Evolutionary conservation across 2,797 vertebrate genomes (phyloP), one percentile per base, ranked within the genome.

Genomic region (Alcedo quadribrachys): DNA sequence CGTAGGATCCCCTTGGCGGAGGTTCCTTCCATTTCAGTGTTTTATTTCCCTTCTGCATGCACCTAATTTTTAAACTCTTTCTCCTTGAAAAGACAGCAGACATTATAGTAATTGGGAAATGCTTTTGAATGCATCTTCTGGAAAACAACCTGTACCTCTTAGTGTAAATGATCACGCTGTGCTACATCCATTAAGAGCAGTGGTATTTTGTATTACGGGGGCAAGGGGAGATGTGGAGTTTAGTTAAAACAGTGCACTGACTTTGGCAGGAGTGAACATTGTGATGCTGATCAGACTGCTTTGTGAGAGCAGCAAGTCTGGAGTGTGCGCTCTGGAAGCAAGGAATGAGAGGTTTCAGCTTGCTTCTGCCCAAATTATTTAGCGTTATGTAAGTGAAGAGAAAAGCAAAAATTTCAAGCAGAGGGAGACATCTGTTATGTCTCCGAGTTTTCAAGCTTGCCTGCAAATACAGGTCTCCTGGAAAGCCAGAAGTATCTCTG

Each of bases 351-450:
- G 77, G 62, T 83, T 82, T 81, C 81, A 88, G 87, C 81, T 88
- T 21, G 58, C 69, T 92, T 75, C 88, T 78, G 83, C 88, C 88
- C 90, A 96, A 87, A 94, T 93, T 94, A 96, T 95, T 96, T 92
- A 95, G 77, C 83, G 81, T 93, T 93, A 92, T 94, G 91, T 88
- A 94, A 95, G 90, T 10, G 54, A 65, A 90, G 88, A 85, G 74
- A 83, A 86, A 87, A 92, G 78, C 81, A 87, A 71, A 84, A 84
- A 89, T 54, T 61, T 62, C 68, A 93, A 92, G 73, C 66, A 66
- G 92, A 77, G 78, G 81, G 84, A 94, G 88, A 95, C 90, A 96
- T 95, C 95, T 96, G 95, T 88, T 92, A 65, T n/a, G 68, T 81
- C 75, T 92, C 76, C 0, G 28, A 62, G 78, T 82, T 90, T 90